These are phyloP conservation scores for Hafferia zeledoni DNA, from an alignment of 2,797 vertebrate genomes.

Conservation along the genomic window DNA sequence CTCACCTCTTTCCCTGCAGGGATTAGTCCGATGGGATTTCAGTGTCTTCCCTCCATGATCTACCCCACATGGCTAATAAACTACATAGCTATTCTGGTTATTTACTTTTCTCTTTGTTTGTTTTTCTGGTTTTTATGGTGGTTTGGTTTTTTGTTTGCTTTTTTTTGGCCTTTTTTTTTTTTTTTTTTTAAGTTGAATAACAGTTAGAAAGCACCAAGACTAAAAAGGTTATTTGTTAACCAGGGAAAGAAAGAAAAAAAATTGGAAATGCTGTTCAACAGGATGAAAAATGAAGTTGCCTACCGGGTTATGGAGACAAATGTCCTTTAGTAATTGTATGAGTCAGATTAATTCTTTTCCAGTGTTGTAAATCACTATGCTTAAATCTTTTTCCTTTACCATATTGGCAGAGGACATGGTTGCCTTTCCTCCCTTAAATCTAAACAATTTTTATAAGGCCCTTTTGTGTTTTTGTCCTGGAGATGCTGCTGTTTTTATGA, in stretches of 20 bases:
- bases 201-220: neutral
- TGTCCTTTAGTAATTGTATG: neutral
- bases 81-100: neutral
- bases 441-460: neutral
- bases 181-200: neutral
- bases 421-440: neutral
- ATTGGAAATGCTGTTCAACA: neutral
- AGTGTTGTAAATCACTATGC: neutral
- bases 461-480: neutral
- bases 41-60: neutral
- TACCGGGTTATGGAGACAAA: constrained; percentile 7
- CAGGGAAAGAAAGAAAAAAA: neutral
- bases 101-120: neutral
- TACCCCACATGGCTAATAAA: neutral
- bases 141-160: neutral
- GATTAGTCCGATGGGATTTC: neutral
- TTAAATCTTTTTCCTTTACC: neutral
- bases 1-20: neutral
- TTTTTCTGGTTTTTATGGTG: neutral
- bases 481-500: neutral
- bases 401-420: neutral
- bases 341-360: constrained; percentile 53
- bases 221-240: neutral
- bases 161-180: neutral
- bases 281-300: constrained; percentile 16